phyloP scores from a whole-genome alignment of 2,113 vertebrate species.

The Sinocyclocheilus anshuiensis region DNA sequence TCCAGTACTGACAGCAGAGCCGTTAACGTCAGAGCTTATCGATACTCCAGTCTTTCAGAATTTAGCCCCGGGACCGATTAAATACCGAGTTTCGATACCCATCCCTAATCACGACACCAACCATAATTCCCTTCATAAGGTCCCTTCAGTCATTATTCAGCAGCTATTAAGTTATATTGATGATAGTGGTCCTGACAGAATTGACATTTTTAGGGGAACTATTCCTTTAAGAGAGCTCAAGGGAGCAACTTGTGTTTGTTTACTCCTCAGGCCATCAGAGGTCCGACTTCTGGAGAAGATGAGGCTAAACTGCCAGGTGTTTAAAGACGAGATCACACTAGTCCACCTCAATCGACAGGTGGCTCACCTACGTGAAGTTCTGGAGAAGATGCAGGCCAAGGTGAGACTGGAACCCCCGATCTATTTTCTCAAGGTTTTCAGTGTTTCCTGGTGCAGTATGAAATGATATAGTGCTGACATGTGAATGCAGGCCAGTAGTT shows the following conservation, averaged over 20 bases:
- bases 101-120: too few species aligned
- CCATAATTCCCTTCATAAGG: too few species aligned
- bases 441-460: slow-evolving; percentile 9
- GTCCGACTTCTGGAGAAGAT: slow-evolving; percentile 70
- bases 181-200: not conserved
- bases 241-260: not conserved
- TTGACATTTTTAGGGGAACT: not conserved
- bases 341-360: slow-evolving; percentile 69
- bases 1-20: too few species aligned
- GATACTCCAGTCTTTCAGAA: too few species aligned
- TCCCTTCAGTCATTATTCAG: too few species aligned
- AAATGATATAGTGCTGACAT: slow-evolving; percentile 33
- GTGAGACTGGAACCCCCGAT: slow-evolving; percentile 54
- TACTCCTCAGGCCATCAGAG: slow-evolving; percentile 67
- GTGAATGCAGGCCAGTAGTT: slow-evolving; percentile 29
- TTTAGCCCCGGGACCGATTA: too few species aligned
- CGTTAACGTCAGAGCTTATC: too few species aligned
- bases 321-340: slow-evolving; percentile 75
- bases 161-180: too few species aligned
- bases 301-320: slow-evolving; percentile 74
- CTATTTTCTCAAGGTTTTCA: not conserved
- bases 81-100: too few species aligned
- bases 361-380: slow-evolving; percentile 64
- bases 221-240: not conserved
- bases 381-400: slow-evolving; percentile 65